Percentiles rank a stretch among this genome's conserved stretches.
phyloP scores from a whole-genome alignment of 1,140 invertebrate genomes.

The Trachymyrmex septentrionalis region DNA sequence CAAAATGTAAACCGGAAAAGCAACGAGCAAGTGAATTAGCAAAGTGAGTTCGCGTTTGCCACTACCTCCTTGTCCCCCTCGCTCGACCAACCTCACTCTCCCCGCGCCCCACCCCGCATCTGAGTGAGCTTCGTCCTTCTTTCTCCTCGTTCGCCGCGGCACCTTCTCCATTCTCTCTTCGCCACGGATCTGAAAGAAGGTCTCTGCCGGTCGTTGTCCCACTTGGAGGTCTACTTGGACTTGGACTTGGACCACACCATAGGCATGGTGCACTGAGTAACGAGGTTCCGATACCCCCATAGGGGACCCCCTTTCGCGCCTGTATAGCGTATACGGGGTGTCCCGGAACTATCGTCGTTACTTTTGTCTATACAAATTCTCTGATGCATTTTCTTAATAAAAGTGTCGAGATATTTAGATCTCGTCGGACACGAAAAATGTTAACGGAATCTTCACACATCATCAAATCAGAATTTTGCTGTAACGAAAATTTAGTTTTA shows the following conservation, averaged over 20 bases:
- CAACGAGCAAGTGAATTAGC: constrained; percentile 83
- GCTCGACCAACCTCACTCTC: constrained; percentile 55
- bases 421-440: not conserved
- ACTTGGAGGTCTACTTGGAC: constrained; percentile 83
- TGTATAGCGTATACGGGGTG: constrained; percentile 70
- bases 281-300: constrained; percentile 80
- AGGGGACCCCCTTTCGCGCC: constrained; percentile 79
- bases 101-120: constrained; percentile 15
- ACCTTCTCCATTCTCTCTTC: constrained; percentile 75
- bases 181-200: constrained; percentile 84
- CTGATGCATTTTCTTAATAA: not conserved
- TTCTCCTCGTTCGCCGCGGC: constrained; percentile 69
- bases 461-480: not conserved
- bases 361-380: constrained; percentile 17
- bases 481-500: not conserved
- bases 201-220: constrained; percentile 86
- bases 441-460: not conserved
- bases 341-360: constrained; percentile 45
- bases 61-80: constrained; percentile 47
- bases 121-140: constrained; percentile 67
- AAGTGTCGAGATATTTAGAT: not conserved
- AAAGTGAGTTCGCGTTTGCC: constrained; percentile 79
- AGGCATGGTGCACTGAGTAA: constrained; percentile 78
- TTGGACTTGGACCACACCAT: constrained; percentile 80
- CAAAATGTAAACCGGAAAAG: constrained; percentile 83